Evolutionary conservation across 2,113 vertebrate species (phyloP).

Genomic region (Macroglossus sobrinus): DNA sequence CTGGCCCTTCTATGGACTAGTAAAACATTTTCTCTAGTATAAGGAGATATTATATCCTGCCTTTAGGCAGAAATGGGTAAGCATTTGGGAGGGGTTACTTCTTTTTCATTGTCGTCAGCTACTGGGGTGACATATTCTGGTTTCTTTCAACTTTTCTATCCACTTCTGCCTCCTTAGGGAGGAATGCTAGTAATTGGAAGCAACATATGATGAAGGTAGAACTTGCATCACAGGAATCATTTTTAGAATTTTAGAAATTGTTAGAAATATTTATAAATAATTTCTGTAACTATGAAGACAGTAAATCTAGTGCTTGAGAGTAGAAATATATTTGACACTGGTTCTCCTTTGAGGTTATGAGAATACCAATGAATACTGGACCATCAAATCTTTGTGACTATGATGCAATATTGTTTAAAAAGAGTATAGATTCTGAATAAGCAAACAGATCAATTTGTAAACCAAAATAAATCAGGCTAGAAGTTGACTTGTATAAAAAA

Average conservation of each 20-base stretch:
- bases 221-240: fast-evolving
- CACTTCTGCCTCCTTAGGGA: background rate
- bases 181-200: background rate
- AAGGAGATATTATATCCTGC: background rate
- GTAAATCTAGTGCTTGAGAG: background rate
- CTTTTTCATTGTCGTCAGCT: background rate
- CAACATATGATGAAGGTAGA: background rate
- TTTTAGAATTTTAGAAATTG: background rate
- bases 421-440: background rate
- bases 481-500: background rate
- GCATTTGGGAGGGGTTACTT: background rate
- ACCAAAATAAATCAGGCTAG: background rate
- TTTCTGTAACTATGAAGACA: background rate
- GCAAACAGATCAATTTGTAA: background rate
- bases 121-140: background rate
- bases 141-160: background rate
- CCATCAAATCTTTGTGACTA: background rate
- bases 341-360: background rate
- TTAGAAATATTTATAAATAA: background rate
- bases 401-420: background rate
- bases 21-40: background rate
- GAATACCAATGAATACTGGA: background rate
- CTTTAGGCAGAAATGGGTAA: background rate
- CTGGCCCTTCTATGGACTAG: background rate
- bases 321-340: background rate